Evolutionary conservation across 1,140 invertebrate genomes (phyloP).

Genomic region (Micrasema longulum): DNA sequence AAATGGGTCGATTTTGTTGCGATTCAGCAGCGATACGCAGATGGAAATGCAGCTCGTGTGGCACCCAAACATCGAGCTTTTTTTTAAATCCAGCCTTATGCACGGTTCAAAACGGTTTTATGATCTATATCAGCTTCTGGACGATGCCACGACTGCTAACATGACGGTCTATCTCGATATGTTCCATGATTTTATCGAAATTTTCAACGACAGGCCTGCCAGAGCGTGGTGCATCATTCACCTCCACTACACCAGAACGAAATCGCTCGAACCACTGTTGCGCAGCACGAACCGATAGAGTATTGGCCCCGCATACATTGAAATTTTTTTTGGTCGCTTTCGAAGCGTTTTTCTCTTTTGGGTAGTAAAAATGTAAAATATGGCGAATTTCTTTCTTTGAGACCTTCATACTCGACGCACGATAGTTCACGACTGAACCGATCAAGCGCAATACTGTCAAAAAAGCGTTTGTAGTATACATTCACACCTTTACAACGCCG

Average conservation of each 20-base stretch:
- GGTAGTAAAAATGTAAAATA: slow-evolving; percentile 23
- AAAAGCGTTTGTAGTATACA: slow-evolving; percentile 18
- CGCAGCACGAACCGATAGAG: slow-evolving; percentile 16
- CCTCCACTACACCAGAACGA: slow-evolving; percentile 18
- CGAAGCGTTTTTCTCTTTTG: no score
- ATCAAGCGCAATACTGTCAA: slow-evolving; percentile 49
- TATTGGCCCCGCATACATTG: slow-evolving; percentile 12
- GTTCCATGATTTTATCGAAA: slow-evolving; percentile 15
- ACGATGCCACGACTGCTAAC: slow-evolving; percentile 6
- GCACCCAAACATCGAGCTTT: slow-evolving; percentile 9
- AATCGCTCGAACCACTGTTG: slow-evolving; percentile 24
- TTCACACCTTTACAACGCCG: slow-evolving; percentile 5
- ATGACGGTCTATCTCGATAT: slow-evolving; percentile 17
- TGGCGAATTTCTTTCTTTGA: slow-evolving; percentile 23
- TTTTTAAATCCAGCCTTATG: no score
- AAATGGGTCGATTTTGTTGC: slow-evolving; percentile 33
- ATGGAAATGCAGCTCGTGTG: slow-evolving; percentile 26
- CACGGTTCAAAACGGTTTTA: no score
- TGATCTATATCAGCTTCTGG: no score
- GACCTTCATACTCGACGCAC: slow-evolving; percentile 22
- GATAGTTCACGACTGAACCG: slow-evolving; percentile 39
- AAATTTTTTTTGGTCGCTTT: slow-evolving; percentile 11
- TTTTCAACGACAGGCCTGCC: slow-evolving; percentile 20
- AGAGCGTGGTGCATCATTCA: slow-evolving; percentile 18
- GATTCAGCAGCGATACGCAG: slow-evolving; percentile 28